Evolutionary conservation across 2,888 invertebrate genomes (phyloP).

Genomic region (Apodemia hepburni): DNA sequence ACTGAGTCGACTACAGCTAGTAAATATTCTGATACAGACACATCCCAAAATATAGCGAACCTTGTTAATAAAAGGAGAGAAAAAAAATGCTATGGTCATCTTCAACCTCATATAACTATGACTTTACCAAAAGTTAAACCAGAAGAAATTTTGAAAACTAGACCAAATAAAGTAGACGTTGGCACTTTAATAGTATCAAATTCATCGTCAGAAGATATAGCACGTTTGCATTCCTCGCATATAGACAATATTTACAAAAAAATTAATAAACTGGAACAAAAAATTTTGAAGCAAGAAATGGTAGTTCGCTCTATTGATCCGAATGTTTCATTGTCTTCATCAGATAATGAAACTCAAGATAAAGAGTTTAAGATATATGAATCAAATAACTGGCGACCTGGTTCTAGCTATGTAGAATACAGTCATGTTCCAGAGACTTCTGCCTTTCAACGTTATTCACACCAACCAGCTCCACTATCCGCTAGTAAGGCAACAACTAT

Average conservation of each 20-base stretch:
- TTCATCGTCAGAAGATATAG: conserved; percentile 45
- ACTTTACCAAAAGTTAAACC: conserved; percentile 48
- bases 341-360: conserved; percentile 53
- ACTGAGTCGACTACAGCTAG: background rate
- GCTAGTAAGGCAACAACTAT: conserved; percentile 61
- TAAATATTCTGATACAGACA: conserved; percentile 36
- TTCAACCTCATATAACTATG: conserved; percentile 49
- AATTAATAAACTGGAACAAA: conserved; percentile 58
- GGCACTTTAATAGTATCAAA: conserved; percentile 51
- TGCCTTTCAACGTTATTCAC: conserved; percentile 64
- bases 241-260: conserved; percentile 50
- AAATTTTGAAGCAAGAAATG: conserved; percentile 62
- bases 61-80: conserved; percentile 45
- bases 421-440: conserved; percentile 69
- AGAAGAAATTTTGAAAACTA: conserved; percentile 37
- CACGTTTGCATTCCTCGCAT: background rate
- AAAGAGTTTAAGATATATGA: conserved; percentile 40
- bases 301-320: conserved; percentile 58
- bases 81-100: conserved; percentile 58
- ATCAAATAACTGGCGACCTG: conserved; percentile 46
- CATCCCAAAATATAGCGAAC: conserved; percentile 36
- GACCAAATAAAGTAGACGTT: conserved; percentile 50
- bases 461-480: conserved; percentile 54
- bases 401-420: conserved; percentile 69
- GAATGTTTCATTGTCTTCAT: conserved; percentile 52